Percentiles rank a stretch among this genome's conserved stretches.
Conservation (phyloP, 2,113 vertebrate species). For the Zapus hudsonius region DNA sequence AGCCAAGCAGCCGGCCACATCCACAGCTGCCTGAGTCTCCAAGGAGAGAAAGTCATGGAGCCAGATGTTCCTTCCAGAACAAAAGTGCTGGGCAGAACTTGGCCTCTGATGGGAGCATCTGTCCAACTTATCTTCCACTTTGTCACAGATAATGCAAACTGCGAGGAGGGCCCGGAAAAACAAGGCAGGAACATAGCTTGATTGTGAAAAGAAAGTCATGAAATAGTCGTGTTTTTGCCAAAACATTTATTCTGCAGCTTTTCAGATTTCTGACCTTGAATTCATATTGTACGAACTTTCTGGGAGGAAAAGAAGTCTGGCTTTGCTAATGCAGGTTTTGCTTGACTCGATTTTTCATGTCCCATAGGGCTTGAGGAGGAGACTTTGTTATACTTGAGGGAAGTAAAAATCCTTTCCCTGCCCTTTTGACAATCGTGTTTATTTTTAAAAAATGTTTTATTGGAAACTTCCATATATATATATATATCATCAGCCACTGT, state of each 20-base stretch:
- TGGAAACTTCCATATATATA: too few relatives aligned
- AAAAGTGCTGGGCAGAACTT: slow-evolving; percentile 73
- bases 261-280: slow-evolving; percentile 52
- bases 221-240: slow-evolving; percentile 38
- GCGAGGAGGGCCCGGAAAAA: slow-evolving; percentile 55
- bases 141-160: slow-evolving; percentile 77
- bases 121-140: slow-evolving; percentile 79
- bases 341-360: slow-evolving; percentile 20
- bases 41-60: slow-evolving; percentile 65
- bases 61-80: slow-evolving; percentile 84
- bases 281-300: slow-evolving; percentile 45
- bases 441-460: not conserved
- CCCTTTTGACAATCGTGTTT: not conserved
- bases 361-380: not conserved
- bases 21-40: slow-evolving; percentile 77
- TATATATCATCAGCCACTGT: too few relatives aligned
- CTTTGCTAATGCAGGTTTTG: not conserved
- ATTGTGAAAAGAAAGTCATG: slow-evolving; percentile 54
- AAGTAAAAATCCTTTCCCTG: not conserved
- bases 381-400: not conserved
- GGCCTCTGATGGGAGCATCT: slow-evolving; percentile 73
- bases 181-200: slow-evolving; percentile 58
- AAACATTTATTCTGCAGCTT: slow-evolving; percentile 59
- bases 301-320: slow-evolving; percentile 5
- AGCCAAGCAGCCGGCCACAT: slow-evolving; percentile 72